phyloP scores from a whole-genome alignment of 2,797 vertebrate species.

The Eulemur coronatus region DNA sequence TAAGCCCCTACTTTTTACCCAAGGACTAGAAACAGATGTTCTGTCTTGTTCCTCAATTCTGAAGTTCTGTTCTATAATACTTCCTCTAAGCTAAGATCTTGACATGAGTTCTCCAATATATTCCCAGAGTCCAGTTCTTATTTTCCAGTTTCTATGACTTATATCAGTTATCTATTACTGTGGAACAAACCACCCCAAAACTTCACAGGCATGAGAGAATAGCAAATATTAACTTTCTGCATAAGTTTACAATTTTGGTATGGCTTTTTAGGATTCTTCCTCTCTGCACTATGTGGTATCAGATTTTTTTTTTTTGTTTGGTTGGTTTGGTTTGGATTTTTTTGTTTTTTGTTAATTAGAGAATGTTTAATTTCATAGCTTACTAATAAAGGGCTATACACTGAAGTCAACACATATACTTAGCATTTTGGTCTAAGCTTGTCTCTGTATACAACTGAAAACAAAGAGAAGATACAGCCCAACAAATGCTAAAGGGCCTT shows the following conservation, averaged over 20 bases:
- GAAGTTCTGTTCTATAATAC: not conserved
- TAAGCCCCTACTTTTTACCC: not conserved
- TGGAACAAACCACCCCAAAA: not conserved
- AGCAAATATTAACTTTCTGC: not conserved
- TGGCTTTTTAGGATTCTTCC: not conserved
- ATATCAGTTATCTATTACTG: not conserved
- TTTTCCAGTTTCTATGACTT: not conserved
- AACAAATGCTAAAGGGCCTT: not conserved
- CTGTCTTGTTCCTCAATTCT: not conserved
- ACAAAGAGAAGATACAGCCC: slow-evolving; percentile 57
- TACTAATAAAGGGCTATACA: slow-evolving; percentile 71
- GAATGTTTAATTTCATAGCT: slow-evolving; percentile 70
- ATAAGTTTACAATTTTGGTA: not conserved
- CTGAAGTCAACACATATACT: slow-evolving; percentile 52
- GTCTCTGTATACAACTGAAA: slow-evolving; percentile 59
- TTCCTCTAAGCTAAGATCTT: not conserved
- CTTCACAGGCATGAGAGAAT: not conserved
- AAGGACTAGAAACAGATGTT: not conserved
- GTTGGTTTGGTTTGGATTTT: not conserved
- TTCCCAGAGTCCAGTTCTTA: not conserved
- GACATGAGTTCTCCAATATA: not conserved
- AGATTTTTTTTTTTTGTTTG: not conserved
- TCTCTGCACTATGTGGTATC: not conserved
- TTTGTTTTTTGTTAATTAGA: slow-evolving; percentile 22
- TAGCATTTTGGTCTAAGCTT: slow-evolving; percentile 70